Base-by-base conservation (phyloP, 2,888 invertebrate species). In the Polydrusus cervinus region DNA sequence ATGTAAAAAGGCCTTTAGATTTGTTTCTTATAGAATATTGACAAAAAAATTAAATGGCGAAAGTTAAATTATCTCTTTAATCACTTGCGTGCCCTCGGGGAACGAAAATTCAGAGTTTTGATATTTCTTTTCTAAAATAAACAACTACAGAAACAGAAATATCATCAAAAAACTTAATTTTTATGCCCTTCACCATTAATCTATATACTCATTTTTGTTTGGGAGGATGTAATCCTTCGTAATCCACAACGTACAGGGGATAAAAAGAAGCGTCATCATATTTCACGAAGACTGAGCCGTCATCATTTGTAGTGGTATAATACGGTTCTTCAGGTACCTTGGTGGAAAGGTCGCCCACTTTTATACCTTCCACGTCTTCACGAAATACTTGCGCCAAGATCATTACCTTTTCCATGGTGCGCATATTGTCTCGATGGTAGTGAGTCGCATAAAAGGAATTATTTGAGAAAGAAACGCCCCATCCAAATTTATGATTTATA, bases 391-490 rank as follows among this genome's bases (percentile, higher is more conserved):
- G 57, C 10, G 69, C 75, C 43, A 79, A 34, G 45, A 81, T 45
- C 75, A 81, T 79, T 8, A 51, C 51, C 18, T 51, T 51, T 11
- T 20, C 1, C 10, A 0, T 20, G 2, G 3, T 25, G 51, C 51
- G 51, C 51, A 20, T 20, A 10, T 51, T 51, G 51, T 20, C 20
- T 3, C 18, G 51, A n/a, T 25, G 45, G 10, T 62, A 62, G 13
- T 62, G 62, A 8, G 75, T 74, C 7, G 81, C 79, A 49, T 77
- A 80, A 60, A 3, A 66, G 13, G 80, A 69, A 43, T 67, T 20
- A 13, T 30, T 16, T 51, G 79, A 60, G 64, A 81, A 81, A n/a
- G 78, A 78, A 3, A 79, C 69, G 8, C 78, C 80, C 43, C 75
- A 45, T n/a, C 79, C 80, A 73, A 76, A 78, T 53, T 67, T 73